Evolutionary conservation across 2,797 vertebrate genomes (phyloP), one percentile per base, ranked within the genome.

Genomic region (Octomys mimax): DNA sequence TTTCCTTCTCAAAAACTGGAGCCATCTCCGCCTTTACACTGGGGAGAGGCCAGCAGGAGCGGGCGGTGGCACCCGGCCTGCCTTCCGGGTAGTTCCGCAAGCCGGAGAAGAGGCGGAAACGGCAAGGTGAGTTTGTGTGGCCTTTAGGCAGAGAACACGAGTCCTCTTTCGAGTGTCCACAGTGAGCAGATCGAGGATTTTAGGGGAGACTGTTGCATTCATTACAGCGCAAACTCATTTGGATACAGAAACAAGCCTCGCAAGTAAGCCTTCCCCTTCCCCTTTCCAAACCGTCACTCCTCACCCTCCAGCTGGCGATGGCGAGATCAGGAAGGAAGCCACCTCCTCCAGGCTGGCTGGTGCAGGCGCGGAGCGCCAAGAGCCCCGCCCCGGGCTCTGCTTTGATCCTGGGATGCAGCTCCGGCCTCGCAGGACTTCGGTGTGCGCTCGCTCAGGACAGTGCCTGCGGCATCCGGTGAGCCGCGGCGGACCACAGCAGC

Each of bases 1-100:
- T 33, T 90, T 89, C n/a, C 84, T 80, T 22, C 94, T 87, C 68
- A 94, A 92, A 93, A 80, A 16, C 22, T 8, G 42, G 4, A 52
- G n/a, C 33, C 8, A 3, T 54, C 78, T 79, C 42, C 52, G 62
- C 49, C 52, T 68, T 89, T 59, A 79, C 4, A 33, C 73, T 61
- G 75, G 22, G 89, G 24, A 81, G 90, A 68, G 87, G 66, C 24
- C 66, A 87, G 80, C 13, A 62, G n/a, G n/a, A 2, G 26, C 22
- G 19, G 9, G 33, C 6, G 19, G 61, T 59, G 42, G 54, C 6
- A 21, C 85, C 18, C 28, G 36, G 86, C 19, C 39, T 78, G 19
- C 10, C 39, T 61, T 21, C 52, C 11, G n/a, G 87, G 3, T 49
- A 59, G 77, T 71, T 57, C n/a, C 12, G 11, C 39, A 33, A 42